A percentile compares a stretch with the other conserved stretches of the same genome.
Conservation (phyloP, 1,140 invertebrate genomes). For the Mya arenaria region DNA sequence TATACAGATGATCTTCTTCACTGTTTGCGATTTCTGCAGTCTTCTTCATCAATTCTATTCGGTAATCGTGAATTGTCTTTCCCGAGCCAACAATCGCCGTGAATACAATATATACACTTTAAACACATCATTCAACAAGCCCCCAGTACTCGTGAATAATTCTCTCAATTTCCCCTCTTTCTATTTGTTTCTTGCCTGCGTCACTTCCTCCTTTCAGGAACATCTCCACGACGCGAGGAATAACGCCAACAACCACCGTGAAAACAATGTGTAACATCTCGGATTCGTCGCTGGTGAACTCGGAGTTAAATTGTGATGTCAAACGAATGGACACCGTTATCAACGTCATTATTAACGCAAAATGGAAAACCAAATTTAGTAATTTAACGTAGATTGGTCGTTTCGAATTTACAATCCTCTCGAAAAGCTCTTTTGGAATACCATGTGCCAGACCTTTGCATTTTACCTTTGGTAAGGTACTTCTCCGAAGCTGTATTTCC, state of each 20-base stretch:
- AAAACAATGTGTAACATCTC: conserved; percentile 1
- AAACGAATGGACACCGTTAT: neutral
- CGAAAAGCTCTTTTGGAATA: neutral
- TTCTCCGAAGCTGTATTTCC: neutral
- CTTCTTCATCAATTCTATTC: no score
- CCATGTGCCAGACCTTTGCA: neutral
- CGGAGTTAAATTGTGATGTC: neutral
- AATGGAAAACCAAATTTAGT: neutral
- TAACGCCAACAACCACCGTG: neutral
- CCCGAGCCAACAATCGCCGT: no score
- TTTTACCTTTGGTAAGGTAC: neutral
- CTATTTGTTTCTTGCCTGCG: no score
- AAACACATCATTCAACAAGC: no score
- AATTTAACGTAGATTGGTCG: neutral
- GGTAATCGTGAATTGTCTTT: no score
- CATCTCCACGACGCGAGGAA: neutral
- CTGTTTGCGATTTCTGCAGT: no score
- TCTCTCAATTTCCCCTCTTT: no score
- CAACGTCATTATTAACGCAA: neutral
- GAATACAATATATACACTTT: no score
- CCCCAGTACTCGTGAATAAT: no score
- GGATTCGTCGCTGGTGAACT: neutral
- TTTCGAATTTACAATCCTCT: neutral
- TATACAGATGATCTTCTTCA: no score
- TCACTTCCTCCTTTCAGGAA: no score